phyloP scores from a whole-genome alignment of 1,140 invertebrate genomes.

The Drosophila tristis region DNA sequence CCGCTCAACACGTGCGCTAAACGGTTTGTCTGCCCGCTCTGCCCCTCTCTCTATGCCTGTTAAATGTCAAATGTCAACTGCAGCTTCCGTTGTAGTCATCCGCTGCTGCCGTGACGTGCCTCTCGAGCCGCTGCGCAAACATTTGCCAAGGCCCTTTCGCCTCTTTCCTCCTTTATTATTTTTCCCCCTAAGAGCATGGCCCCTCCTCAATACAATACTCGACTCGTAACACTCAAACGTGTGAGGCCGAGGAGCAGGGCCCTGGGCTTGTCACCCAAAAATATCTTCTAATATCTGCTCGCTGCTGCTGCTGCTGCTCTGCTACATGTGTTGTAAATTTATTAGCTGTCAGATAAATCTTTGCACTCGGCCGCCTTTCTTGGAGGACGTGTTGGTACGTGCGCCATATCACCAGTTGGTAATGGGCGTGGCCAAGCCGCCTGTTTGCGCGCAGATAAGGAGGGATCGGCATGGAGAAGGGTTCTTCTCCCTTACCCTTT shows the following conservation, averaged over 20 bases:
- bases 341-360: slow-evolving; percentile 83
- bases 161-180: slow-evolving; percentile 33
- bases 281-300: slow-evolving; percentile 73
- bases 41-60: neutral
- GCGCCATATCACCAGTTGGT: slow-evolving; percentile 27
- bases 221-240: slow-evolving; percentile 25
- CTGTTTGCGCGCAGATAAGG: slow-evolving; percentile 49
- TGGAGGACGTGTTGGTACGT: slow-evolving; percentile 30
- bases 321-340: slow-evolving; percentile 79
- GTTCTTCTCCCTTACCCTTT: slow-evolving; percentile 20
- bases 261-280: slow-evolving; percentile 53
- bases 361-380: slow-evolving; percentile 64
- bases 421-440: slow-evolving; percentile 8
- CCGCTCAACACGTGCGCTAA: slow-evolving; percentile 72
- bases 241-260: slow-evolving; percentile 20
- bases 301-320: slow-evolving; percentile 29
- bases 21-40: slow-evolving; percentile 54
- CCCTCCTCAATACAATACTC: slow-evolving; percentile 64
- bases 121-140: slow-evolving; percentile 48
- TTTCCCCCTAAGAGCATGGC: slow-evolving; percentile 43
- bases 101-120: slow-evolving; percentile 42
- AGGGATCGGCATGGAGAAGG: slow-evolving; percentile 24
- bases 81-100: slow-evolving; percentile 38
- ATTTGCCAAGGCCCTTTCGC: slow-evolving; percentile 49
- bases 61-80: slow-evolving; percentile 70